Base-by-base conservation (phyloP, 2,888 invertebrate genomes). In the Pogonocherus hispidulus region DNA sequence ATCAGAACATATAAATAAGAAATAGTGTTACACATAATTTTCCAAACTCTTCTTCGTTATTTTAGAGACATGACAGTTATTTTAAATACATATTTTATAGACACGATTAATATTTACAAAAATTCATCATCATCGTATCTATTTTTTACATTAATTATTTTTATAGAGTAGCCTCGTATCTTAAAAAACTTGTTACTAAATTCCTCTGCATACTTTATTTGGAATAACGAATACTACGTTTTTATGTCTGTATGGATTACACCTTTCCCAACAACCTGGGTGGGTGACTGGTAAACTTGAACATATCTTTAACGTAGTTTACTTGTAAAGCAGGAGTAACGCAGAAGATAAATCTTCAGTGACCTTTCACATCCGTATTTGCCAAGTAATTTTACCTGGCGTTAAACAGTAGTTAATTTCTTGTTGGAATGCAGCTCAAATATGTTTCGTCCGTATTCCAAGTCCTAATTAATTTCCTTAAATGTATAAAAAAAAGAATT, bases 281-380 rank as follows among this genome's bases (percentile, higher is more conserved):
- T 41, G 41, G 41, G 9, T n/a, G 16, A 41, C 27, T 27, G 27
- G 27, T 27, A 27, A 27, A 27, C 27, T 5, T 27, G 27, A 8
- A 27, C 27, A 27, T 27, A 27, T 41, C 41, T 14, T 41, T 41
- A 9, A n/a, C 32, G 32, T 3, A 18, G 32, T 51, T 51, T 23
- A 23, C 32, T 6, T 32, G 11, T 32, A 32, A 32, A 6, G 32
- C 32, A 32, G 32, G 32, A 32, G 32, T 32, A 32, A 32, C 9
- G 32, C 32, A 32, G 11, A 32, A 32, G 32, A 49, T 49, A 49
- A 49, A 49, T 49, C 49, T 49, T 14, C 22, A 8, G 5, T 49
- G 49, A 49, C 49, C 49, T 49, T 49, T 49, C 49, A 14, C 49
- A 49, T 49, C 14, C 23, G 49, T 49, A 22, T 49, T 49, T 49